A percentile compares a stretch with the other conserved stretches of the same genome.
phyloP scores from a whole-genome alignment of 2,113 vertebrate genomes.

The Phalacrocorax pelagicus region DNA sequence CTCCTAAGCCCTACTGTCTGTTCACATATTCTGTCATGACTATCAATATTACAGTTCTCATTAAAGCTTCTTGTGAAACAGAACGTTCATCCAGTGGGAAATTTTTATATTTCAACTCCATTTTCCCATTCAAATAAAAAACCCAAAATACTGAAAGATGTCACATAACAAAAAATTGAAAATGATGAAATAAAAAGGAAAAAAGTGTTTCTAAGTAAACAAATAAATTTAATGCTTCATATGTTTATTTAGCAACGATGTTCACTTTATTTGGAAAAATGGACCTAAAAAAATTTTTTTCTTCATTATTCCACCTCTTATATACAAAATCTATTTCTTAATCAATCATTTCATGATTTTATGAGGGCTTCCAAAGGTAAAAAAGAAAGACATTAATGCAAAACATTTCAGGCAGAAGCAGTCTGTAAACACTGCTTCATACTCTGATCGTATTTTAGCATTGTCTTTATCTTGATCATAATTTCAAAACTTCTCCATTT shows the following conservation, averaged over 20 bases:
- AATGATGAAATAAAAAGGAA: not conserved
- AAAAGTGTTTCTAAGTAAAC: not conserved
- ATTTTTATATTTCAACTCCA: not conserved
- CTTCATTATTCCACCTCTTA: not conserved
- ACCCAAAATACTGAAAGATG: not conserved
- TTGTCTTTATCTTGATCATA: not conserved
- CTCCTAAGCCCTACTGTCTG: not conserved
- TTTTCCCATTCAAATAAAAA: not conserved
- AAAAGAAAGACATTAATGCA: not conserved
- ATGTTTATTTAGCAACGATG: not conserved
- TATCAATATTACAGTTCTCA: not conserved
- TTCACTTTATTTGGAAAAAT: not conserved
- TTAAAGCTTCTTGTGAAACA: not conserved
- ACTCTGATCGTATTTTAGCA: not conserved
- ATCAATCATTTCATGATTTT: not conserved
- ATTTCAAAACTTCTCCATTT: not conserved
- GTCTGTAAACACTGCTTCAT: not conserved
- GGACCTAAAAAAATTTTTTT: rapidly evolving
- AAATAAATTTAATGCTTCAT: not conserved
- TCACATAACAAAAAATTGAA: not conserved
- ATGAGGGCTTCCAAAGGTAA: not conserved
- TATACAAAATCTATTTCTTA: not conserved
- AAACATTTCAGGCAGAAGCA: not conserved
- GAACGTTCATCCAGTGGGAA: not conserved
- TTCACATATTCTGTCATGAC: not conserved